Percentiles rank a stretch among this genome's conserved stretches.
Conservation (phyloP, 1,140 invertebrate species). For the Tetramorium simillimum region DNA sequence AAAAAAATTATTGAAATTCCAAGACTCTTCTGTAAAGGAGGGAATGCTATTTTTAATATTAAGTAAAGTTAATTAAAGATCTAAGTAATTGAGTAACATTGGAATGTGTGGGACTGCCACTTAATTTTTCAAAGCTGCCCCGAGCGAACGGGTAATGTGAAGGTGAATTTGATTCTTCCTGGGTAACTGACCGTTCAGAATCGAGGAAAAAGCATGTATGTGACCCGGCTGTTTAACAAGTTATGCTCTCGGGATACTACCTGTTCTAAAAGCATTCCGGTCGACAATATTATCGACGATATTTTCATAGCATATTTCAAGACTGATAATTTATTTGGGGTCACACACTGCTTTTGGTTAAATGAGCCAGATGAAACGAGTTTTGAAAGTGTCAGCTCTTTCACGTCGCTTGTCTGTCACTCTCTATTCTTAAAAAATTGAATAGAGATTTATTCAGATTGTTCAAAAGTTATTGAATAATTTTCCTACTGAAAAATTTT, state of each 20-base stretch:
- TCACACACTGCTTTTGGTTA: neutral
- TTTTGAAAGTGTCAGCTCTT: neutral
- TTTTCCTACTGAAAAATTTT: neutral
- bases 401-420: neutral
- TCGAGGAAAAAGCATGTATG: constrained; percentile 8
- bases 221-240: neutral
- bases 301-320: neutral
- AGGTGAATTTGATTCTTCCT: neutral
- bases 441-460: neutral
- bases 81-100: neutral
- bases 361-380: neutral
- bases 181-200: neutral
- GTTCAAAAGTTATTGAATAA: neutral
- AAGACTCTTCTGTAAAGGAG: neutral
- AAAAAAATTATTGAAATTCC: neutral
- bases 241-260: constrained; percentile 7
- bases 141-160: neutral
- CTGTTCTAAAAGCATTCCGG: neutral
- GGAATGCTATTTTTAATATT: neutral
- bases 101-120: neutral
- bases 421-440: neutral
- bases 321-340: neutral
- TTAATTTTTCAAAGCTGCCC: neutral
- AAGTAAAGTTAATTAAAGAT: neutral
- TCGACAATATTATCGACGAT: neutral